phyloP scores from a whole-genome alignment of 2,797 vertebrate genomes.

The Bovichtus variegatus region DNA sequence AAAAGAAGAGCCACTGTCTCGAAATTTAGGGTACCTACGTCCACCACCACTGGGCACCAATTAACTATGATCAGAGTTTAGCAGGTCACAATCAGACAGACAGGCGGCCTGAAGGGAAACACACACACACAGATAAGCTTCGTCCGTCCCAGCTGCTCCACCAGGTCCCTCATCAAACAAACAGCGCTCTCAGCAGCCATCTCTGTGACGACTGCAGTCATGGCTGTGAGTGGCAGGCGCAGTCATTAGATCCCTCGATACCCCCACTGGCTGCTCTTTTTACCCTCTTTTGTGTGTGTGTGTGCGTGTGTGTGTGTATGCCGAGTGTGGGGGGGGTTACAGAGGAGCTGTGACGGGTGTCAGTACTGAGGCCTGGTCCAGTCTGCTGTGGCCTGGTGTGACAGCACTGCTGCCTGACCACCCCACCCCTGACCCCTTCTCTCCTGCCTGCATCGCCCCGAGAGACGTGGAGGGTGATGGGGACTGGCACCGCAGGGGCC shows the following conservation, averaged over 20 bases:
- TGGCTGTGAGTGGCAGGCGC: slow-evolving; percentile 73
- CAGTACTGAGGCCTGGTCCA: slow-evolving; percentile 68
- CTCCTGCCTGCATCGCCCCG: slow-evolving; percentile 72
- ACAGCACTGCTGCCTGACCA: slow-evolving; percentile 72
- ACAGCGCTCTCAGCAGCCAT: slow-evolving; percentile 53
- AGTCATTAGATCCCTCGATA: slow-evolving; percentile 74
- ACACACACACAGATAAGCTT: slow-evolving; percentile 19
- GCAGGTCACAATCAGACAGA: slow-evolving; percentile 68
- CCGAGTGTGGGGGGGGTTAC: not conserved
- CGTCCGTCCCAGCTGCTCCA: slow-evolving; percentile 65
- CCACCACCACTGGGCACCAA: slow-evolving; percentile 55
- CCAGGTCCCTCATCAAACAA: slow-evolving; percentile 62
- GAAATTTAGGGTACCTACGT: slow-evolving; percentile 28
- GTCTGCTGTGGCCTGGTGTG: slow-evolving; percentile 77
- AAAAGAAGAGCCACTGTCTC: slow-evolving; percentile 37
- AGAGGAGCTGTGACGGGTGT: slow-evolving; percentile 62
- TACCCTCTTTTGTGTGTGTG: slow-evolving; percentile 45
- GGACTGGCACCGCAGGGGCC: slow-evolving; percentile 84
- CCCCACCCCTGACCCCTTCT: slow-evolving; percentile 64
- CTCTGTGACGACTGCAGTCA: slow-evolving; percentile 54
- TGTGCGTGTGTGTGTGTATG: not conserved
- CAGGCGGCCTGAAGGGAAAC: slow-evolving; percentile 61
- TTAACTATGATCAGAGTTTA: slow-evolving; percentile 74
- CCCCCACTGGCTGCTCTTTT: slow-evolving; percentile 82
- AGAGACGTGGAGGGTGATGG: slow-evolving; percentile 84